phyloP scores from a whole-genome alignment of 2,888 invertebrate species.

The Odontomyia ornata region DNA sequence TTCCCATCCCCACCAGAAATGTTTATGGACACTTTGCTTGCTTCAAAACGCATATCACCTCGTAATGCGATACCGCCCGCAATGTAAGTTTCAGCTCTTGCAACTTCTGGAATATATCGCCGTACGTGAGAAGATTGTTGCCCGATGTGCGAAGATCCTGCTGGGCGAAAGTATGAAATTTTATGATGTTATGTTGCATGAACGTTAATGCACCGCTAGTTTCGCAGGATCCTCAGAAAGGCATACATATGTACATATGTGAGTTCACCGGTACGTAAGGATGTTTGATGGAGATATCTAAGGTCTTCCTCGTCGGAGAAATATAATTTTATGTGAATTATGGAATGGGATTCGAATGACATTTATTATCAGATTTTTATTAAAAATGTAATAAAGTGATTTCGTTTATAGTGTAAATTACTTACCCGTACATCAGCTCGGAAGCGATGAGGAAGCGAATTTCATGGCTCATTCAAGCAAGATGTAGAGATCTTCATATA shows the following conservation, averaged over 20 bases:
- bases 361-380: slow-evolving; percentile 40
- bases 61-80: slow-evolving; percentile 30
- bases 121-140: slow-evolving; percentile 12
- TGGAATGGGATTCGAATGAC: slow-evolving; percentile 38
- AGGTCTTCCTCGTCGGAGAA: background rate
- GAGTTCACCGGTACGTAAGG: background rate
- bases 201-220: slow-evolving; percentile 21
- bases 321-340: slow-evolving; percentile 25
- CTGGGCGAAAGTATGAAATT: slow-evolving; percentile 35
- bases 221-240: background rate
- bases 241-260: background rate
- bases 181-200: slow-evolving; percentile 32
- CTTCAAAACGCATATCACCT: slow-evolving; percentile 25
- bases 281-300: background rate
- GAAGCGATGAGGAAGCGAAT: background rate
- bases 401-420: slow-evolving; percentile 17
- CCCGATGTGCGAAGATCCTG: slow-evolving; percentile 33
- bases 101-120: slow-evolving; percentile 1
- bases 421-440: background rate
- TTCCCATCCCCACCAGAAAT: background rate
- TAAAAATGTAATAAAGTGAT: slow-evolving; percentile 43
- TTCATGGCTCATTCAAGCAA: background rate
- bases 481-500: background rate
- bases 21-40: background rate
- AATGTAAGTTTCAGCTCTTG: background rate